These are phyloP conservation scores for Antheraea assamensis DNA, from an alignment of 2,888 invertebrate genomes.

Conservation along the genomic window DNA sequence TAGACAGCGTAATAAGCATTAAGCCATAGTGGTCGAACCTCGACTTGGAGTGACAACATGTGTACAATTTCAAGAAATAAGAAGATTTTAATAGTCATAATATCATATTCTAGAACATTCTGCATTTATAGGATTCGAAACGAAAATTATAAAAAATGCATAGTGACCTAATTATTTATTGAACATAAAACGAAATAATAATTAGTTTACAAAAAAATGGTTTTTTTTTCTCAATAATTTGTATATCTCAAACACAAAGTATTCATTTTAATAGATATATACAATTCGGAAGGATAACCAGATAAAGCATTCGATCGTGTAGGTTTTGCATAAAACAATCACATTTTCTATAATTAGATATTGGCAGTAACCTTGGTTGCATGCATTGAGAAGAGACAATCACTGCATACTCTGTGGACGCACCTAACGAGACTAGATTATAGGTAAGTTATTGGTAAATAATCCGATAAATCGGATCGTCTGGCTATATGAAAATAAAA, in stretches of 20 bases:
- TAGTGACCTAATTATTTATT: no score
- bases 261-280: neutral
- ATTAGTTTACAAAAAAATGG: neutral
- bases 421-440: conserved; percentile 53
- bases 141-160: no score
- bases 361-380: conserved; percentile 61
- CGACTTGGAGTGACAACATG: no score
- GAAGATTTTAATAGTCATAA: no score
- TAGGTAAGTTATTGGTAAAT: neutral
- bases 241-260: neutral
- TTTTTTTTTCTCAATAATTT: neutral
- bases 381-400: conserved; percentile 77
- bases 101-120: no score
- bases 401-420: conserved; percentile 76
- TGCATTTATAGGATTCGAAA: no score
- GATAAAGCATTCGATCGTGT: conserved; percentile 26
- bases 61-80: no score
- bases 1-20: no score
- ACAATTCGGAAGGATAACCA: conserved; percentile 23
- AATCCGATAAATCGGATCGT: conserved; percentile 16
- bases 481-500: neutral
- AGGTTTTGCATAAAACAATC: conserved; percentile 39
- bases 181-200: no score
- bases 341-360: conserved; percentile 33
- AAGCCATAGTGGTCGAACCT: no score